Conservation (phyloP, 2,113 vertebrate species). For the Pygoscelis adeliae region DNA sequence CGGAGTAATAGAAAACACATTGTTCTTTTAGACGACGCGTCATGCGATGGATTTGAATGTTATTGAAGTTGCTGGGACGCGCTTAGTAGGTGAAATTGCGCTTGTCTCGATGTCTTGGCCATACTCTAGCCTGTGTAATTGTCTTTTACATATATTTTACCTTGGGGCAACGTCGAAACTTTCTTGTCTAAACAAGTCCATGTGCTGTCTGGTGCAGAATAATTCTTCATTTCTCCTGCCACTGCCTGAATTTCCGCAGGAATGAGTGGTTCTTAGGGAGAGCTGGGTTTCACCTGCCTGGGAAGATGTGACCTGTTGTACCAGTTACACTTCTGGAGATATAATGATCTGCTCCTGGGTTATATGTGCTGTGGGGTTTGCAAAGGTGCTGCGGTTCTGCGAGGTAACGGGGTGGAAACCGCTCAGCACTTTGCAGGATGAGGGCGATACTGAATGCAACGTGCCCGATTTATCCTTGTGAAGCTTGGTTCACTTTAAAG, state of each 20-base stretch:
- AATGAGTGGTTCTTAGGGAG: not conserved
- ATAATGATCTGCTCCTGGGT: not conserved
- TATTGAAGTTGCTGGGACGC: not conserved
- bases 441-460: accelerated
- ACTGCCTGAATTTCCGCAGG: accelerated
- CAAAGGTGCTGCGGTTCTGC: not conserved
- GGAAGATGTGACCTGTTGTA: not conserved
- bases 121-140: accelerated
- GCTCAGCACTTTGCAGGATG: not conserved
- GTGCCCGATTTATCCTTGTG: not conserved
- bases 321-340: not conserved
- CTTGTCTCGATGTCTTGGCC: accelerated
- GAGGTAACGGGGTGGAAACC: not conserved
- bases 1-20: not conserved
- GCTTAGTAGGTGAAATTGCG: not conserved
- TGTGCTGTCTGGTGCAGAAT: accelerated
- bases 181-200: not conserved
- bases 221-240: not conserved
- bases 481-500: not conserved
- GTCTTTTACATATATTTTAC: accelerated
- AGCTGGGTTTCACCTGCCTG: not conserved
- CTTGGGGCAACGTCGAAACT: accelerated
- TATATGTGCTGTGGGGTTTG: not conserved
- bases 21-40: not conserved
- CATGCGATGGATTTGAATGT: accelerated